Evolutionary conservation across 2,113 vertebrate genomes (phyloP).

Genomic region (Chaetorhynchus papuensis): DNA sequence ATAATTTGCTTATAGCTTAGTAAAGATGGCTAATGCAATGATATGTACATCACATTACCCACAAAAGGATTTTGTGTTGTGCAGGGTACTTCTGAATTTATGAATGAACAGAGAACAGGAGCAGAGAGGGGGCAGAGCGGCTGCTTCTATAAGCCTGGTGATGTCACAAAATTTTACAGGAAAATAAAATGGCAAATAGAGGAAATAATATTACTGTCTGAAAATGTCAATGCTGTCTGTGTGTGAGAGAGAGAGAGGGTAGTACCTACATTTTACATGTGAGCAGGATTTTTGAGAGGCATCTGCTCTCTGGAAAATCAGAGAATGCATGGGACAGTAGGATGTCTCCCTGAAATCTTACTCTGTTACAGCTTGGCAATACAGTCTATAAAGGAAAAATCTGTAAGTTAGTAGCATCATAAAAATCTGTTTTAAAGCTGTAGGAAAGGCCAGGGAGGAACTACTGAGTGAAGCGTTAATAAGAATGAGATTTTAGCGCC

Average conservation of each 20-base stretch:
- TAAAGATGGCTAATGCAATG: conserved; percentile 66
- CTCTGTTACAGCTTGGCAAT: not conserved
- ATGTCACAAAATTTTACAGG: not conserved
- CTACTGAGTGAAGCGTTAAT: not conserved
- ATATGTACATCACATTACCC: conserved; percentile 25
- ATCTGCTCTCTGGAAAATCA: not conserved
- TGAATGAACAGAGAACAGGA: conserved; percentile 24
- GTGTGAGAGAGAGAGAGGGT: not conserved
- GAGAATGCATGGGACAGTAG: not conserved
- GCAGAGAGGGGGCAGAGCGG: not conserved
- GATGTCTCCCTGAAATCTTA: not conserved
- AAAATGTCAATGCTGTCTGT: not conserved
- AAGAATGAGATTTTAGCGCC: not conserved
- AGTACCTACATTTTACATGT: not conserved
- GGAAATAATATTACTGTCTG: not conserved
- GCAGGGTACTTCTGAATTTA: conserved; percentile 10
- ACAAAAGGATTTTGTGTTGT: conserved; percentile 34
- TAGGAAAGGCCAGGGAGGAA: not conserved
- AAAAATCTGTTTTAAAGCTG: not conserved
- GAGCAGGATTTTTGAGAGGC: not conserved
- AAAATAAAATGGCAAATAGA: not conserved
- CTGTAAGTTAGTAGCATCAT: not conserved
- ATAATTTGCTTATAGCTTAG: conserved; percentile 65
- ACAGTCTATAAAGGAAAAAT: not conserved
- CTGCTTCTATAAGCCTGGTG: not conserved